Evolutionary conservation across 2,888 invertebrate genomes (phyloP).

Genomic region (Mythimna pallens): DNA sequence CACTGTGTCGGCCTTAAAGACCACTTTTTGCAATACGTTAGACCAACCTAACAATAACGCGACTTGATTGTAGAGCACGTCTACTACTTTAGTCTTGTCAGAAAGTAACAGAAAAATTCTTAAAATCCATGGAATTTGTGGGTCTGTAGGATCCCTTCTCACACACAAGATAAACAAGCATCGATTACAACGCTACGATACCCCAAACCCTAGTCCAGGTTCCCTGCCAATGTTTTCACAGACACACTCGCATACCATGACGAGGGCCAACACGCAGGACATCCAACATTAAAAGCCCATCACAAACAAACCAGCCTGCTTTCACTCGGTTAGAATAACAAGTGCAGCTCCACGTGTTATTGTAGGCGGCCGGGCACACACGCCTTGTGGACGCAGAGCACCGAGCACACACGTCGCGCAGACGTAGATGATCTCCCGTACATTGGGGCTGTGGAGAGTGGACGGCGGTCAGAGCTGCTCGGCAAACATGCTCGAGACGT

Average conservation of each 20-base stretch:
- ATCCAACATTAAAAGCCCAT: constrained; percentile 55
- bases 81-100: too few relatives aligned
- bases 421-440: constrained; percentile 4
- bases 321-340: constrained; percentile 58
- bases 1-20: too few relatives aligned
- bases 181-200: not conserved
- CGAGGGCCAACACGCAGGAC: constrained; percentile 40
- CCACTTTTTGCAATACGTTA: too few relatives aligned
- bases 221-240: constrained; percentile 22
- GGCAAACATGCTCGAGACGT: constrained; percentile 44
- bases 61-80: too few relatives aligned
- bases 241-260: constrained; percentile 24
- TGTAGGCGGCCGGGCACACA: constrained; percentile 43
- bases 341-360: constrained; percentile 44
- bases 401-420: constrained; percentile 24
- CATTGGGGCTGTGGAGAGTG: constrained; percentile 4
- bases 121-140: too few relatives aligned
- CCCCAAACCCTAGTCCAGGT: not conserved
- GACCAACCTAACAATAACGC: too few relatives aligned
- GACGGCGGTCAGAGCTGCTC: constrained; percentile 26
- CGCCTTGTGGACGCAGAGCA: constrained; percentile 1
- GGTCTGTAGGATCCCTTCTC: too few relatives aligned
- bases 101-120: too few relatives aligned
- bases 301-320: constrained; percentile 50
- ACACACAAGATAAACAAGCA: not conserved